Conservation (phyloP, 1,140 invertebrate species). For the Euwallacea similis region DNA sequence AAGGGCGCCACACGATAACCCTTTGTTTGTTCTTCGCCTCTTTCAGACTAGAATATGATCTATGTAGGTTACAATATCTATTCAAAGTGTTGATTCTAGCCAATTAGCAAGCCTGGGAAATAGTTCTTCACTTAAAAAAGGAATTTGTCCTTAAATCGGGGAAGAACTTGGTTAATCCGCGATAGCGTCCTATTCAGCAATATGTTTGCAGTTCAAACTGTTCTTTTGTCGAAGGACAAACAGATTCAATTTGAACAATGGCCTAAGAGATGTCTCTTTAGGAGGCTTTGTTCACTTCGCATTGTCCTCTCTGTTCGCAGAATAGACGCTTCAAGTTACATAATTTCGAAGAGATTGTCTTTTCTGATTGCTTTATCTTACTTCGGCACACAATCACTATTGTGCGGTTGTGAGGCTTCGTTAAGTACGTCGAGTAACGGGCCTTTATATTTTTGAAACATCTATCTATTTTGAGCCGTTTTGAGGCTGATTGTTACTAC, state of each 20-base stretch:
- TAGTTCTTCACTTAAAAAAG: not conserved
- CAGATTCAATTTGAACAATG: slow-evolving; percentile 49
- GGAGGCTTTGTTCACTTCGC: slow-evolving; percentile 48
- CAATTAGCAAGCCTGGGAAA: slow-evolving; percentile 4
- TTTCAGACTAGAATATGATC: slow-evolving; percentile 9
- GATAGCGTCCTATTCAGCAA: slow-evolving; percentile 6
- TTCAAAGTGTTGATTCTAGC: slow-evolving; percentile 2
- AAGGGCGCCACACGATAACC: slow-evolving; percentile 28
- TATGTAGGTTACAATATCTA: slow-evolving; percentile 7
- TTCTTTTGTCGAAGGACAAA: slow-evolving; percentile 49
- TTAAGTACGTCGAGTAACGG: slow-evolving; percentile 7
- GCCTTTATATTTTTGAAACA: slow-evolving; percentile 5
- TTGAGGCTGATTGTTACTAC: too few relatives aligned
- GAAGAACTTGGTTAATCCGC: slow-evolving; percentile 16
- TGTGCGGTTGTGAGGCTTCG: slow-evolving; percentile 30
- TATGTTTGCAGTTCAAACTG: slow-evolving; percentile 42
- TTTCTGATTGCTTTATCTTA: slow-evolving; percentile 47
- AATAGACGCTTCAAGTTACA: slow-evolving; percentile 54
- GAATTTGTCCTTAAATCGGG: not conserved
- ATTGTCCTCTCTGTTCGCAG: slow-evolving; percentile 46
- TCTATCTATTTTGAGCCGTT: too few relatives aligned
- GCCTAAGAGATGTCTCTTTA: slow-evolving; percentile 53
- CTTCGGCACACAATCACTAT: slow-evolving; percentile 32
- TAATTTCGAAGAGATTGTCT: slow-evolving; percentile 52
- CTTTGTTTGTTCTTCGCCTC: slow-evolving; percentile 14